Evolutionary conservation across 1,140 invertebrate species (phyloP), one percentile per base, ranked within the genome.

Genomic region (Drosophila dunni): DNA sequence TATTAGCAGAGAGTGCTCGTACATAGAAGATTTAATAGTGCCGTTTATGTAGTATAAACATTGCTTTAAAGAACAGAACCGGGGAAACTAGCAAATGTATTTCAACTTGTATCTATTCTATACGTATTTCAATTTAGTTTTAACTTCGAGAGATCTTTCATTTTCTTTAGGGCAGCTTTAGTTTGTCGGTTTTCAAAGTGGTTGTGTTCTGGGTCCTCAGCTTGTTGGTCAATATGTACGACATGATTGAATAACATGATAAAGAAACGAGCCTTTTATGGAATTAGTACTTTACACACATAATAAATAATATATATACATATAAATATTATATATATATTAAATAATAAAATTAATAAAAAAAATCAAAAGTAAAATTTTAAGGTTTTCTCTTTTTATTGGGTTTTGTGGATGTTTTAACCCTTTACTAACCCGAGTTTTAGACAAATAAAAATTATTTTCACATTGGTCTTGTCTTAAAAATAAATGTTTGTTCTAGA

Each of bases 261-360:
- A 56, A 69, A 60, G 36, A 61, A 74, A 62, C 46, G 42, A 74
- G 71, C 71, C 71, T 74, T 69, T 57, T 69, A 74, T 74, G 65
- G 42, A 74, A 74, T 74, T 74, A 69, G 71, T 68, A 74, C 24
- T 74, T 74, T 74, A 69, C 50, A 68, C 56, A 62, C 36, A 6
- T 34, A 50, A 74, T 42, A 44, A 67, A 58, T 56, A 48, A 53
- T 42, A 51, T 63, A 54, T 64, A 78, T 71, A 66, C 67, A 53
- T 38, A 67, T 34, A 44, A 20, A 48, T 53, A 64, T 60, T 42
- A 63, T 50, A 69, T 76, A 71, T 65, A 70, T 66, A 66, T 78
- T 53, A 53, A 34, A 36, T 53, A 53, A 34, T 42, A 42, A 9
- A 13, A 34, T 34, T 53, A 53, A 53, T 13, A 53, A 53, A 29